These are phyloP conservation scores for Ochropacha duplaris DNA, from an alignment of 2,888 invertebrate genomes.

Conservation along the genomic window DNA sequence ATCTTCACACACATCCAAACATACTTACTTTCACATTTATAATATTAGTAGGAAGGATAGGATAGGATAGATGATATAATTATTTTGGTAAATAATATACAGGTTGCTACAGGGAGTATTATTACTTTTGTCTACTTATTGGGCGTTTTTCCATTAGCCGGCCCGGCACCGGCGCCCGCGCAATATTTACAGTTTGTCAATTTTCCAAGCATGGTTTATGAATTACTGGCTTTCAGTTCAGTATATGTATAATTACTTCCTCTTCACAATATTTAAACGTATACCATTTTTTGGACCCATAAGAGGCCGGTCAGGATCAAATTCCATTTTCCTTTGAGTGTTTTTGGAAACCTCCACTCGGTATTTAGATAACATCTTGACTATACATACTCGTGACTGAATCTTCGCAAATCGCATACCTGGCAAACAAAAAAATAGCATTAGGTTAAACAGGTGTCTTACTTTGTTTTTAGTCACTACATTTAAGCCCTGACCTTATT, in stretches of 20 bases:
- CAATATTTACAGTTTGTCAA: too few species aligned
- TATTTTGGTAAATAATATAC: too few species aligned
- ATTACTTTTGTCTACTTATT: too few species aligned
- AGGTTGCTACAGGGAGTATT: too few species aligned
- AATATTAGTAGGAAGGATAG: too few species aligned
- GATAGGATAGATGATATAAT: too few species aligned
- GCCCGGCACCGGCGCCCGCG: too few species aligned
- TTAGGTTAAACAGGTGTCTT: neutral
- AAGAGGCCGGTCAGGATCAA: neutral
- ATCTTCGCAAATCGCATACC: conserved; percentile 32
- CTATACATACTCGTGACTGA: conserved; percentile 19
- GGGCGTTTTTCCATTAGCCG: too few species aligned
- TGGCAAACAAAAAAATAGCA: conserved; percentile 10
- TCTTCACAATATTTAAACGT: neutral
- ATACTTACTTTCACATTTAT: too few species aligned
- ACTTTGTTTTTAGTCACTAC: neutral
- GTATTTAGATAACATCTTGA: conserved; percentile 13
- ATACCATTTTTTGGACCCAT: conserved; percentile 3
- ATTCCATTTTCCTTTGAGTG: conserved; percentile 4
- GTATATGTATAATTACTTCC: neutral
- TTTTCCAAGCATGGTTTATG: too few species aligned
- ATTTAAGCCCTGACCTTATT: neutral
- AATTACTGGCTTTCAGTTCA: neutral
- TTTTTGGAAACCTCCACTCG: conserved; percentile 10
- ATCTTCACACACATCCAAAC: too few species aligned